These are phyloP conservation scores for Lates calcarifer DNA, from an alignment of 2,113 vertebrate species.

Conservation along the genomic window DNA sequence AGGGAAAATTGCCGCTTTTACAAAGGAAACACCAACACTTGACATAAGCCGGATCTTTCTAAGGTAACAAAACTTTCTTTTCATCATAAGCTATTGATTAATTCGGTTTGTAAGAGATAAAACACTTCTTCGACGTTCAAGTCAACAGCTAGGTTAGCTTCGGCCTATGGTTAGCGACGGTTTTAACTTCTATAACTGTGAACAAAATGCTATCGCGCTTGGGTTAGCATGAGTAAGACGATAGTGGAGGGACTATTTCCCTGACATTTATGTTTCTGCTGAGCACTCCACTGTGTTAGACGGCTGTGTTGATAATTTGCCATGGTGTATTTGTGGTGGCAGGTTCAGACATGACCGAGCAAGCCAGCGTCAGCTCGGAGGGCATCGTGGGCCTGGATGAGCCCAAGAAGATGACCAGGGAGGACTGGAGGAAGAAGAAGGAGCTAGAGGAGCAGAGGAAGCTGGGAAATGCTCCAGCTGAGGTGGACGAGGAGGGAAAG, in stretches of 20 bases:
- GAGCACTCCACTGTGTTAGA: background rate
- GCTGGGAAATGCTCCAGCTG: conserved; percentile 96
- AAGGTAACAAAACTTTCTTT: no score
- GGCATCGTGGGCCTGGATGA: conserved; percentile 92
- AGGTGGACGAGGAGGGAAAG: conserved; percentile 99
- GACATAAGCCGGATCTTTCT: background rate
- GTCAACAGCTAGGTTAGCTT: background rate
- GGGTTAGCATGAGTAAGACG: background rate
- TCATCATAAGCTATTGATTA: background rate
- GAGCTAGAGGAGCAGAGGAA: conserved; percentile 98
- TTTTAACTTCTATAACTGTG: background rate
- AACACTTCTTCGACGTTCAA: background rate
- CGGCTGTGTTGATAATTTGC: background rate
- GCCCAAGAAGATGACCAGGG: conserved; percentile 97
- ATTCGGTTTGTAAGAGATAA: background rate
- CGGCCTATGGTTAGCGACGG: background rate
- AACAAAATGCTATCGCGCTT: background rate
- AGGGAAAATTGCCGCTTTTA: background rate
- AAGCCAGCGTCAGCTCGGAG: conserved; percentile 73
- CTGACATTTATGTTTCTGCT: background rate
- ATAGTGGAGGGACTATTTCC: no score
- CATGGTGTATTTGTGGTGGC: background rate
- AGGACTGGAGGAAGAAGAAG: conserved; percentile 99
- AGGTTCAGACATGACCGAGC: conserved; percentile 72
- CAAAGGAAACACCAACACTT: background rate